These are phyloP conservation scores for Cactoblastis cactorum DNA, from an alignment of 2,888 invertebrate genomes.

Conservation along the genomic window DNA sequence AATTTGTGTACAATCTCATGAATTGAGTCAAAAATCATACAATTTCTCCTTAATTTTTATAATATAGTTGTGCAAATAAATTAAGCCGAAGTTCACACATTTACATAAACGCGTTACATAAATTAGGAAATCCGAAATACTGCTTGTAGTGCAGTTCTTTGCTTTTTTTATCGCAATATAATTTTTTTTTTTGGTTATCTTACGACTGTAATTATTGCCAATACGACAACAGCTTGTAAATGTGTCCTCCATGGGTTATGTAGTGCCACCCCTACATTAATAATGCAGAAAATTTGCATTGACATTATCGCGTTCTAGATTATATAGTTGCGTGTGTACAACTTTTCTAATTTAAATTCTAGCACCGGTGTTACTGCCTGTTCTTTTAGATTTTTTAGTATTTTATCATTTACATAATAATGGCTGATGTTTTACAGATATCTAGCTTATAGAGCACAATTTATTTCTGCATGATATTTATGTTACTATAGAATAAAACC, in stretches of 20 bases:
- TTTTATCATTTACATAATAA: too few relatives aligned
- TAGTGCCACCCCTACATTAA: constrained; percentile 10
- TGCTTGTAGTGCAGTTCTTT: constrained; percentile 38
- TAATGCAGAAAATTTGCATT: constrained; percentile 13
- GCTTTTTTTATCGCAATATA: constrained; percentile 27
- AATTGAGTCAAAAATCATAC: too few relatives aligned
- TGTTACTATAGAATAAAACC: too few relatives aligned
- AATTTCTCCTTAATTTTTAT: too few relatives aligned
- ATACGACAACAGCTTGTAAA: constrained; percentile 11
- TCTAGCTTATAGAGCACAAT: too few relatives aligned
- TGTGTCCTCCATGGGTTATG: constrained; percentile 2
- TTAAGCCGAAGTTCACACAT: constrained; percentile 52
- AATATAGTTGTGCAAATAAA: constrained; percentile 50
- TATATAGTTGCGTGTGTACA: constrained; percentile 12
- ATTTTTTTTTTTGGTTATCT: constrained; percentile 10
- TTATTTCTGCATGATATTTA: too few relatives aligned
- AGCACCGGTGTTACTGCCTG: not conserved
- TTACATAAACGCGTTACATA: constrained; percentile 57
- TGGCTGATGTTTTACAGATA: too few relatives aligned
- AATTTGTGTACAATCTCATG: too few relatives aligned
- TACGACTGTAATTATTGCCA: not conserved
- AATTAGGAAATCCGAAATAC: constrained; percentile 48
- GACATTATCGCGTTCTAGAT: constrained; percentile 11
- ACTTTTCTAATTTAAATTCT: constrained; percentile 2
- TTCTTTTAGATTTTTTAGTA: not conserved